phyloP scores from a whole-genome alignment of 2,797 vertebrate species.

The Ibycter americanus region DNA sequence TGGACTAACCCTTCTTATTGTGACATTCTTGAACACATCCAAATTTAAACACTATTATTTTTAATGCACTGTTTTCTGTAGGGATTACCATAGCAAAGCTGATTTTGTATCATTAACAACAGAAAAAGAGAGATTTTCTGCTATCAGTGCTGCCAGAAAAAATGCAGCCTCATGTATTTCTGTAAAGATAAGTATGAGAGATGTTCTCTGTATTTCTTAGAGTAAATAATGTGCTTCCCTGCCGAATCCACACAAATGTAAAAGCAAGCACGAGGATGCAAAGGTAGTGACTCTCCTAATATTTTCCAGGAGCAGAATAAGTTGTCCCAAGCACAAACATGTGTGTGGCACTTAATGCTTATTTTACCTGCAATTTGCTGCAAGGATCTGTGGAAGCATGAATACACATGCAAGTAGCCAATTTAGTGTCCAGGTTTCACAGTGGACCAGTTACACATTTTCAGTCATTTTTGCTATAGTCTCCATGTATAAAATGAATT shows the following conservation, averaged over 20 bases:
- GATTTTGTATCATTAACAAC: slow-evolving; percentile 33
- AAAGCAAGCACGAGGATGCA: neutral
- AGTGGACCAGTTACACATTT: neutral
- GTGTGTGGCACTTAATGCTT: neutral
- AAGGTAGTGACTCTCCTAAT: neutral
- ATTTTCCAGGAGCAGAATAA: neutral
- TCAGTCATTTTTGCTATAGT: neutral
- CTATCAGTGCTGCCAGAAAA: slow-evolving; percentile 34
- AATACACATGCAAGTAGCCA: neutral
- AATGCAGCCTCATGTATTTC: slow-evolving; percentile 35
- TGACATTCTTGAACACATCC: slow-evolving; percentile 6
- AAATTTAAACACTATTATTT: slow-evolving; percentile 46
- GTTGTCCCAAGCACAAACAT: neutral
- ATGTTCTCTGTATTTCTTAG: neutral
- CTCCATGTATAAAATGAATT: neutral
- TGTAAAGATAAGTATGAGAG: slow-evolving; percentile 18
- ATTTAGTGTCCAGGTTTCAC: neutral
- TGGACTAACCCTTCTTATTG: slow-evolving; percentile 10
- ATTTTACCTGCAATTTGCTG: neutral
- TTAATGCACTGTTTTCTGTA: slow-evolving; percentile 51
- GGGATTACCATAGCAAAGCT: slow-evolving; percentile 23
- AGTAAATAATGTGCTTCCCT: slow-evolving; percentile 17
- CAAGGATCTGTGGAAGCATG: neutral
- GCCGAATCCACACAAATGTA: neutral
- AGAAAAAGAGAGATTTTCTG: slow-evolving; percentile 35